These are phyloP conservation scores for Blastomussa wellsi DNA, from an alignment of 92 coral and sea anemone species.

Conservation along the genomic window DNA sequence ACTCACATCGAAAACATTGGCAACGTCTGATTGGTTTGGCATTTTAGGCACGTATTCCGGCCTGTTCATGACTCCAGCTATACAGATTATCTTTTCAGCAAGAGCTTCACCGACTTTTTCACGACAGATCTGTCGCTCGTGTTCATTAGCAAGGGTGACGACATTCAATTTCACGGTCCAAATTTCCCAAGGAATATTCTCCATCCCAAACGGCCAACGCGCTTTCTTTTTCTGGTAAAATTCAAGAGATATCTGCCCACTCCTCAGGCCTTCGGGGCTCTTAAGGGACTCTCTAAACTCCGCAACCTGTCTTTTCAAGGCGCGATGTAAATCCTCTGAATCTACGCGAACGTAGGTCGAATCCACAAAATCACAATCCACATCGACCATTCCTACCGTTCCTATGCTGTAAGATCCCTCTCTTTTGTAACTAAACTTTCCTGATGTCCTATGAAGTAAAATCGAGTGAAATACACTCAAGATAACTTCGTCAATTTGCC, in stretches of 20 bases:
- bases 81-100: slow-evolving; percentile 86
- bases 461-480: slow-evolving; percentile 91
- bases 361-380: slow-evolving; percentile 91
- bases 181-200: slow-evolving; percentile 95
- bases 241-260: slow-evolving; percentile 85
- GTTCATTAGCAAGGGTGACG: slow-evolving; percentile 77
- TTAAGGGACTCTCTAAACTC: slow-evolving; percentile 88
- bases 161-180: slow-evolving; percentile 90
- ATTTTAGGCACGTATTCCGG: slow-evolving; percentile 95
- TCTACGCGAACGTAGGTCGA: slow-evolving; percentile 93
- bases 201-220: slow-evolving; percentile 95
- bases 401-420: slow-evolving; percentile 98
- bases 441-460: slow-evolving; percentile 92
- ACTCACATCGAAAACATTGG: slow-evolving; percentile 89
- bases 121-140: slow-evolving; percentile 90
- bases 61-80: slow-evolving; percentile 94
- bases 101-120: slow-evolving; percentile 94
- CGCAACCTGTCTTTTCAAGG: slow-evolving; percentile 76
- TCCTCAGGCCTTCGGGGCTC: slow-evolving; percentile 70
- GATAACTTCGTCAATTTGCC: slow-evolving; percentile 92
- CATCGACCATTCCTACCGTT: slow-evolving; percentile 88
- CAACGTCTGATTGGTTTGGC: slow-evolving; percentile 91
- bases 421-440: slow-evolving; percentile 88
- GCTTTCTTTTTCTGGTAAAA: slow-evolving; percentile 93
- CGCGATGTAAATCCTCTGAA: slow-evolving; percentile 76